Evolutionary conservation across 2,888 invertebrate species (phyloP), one percentile per base, ranked within the genome.

Genomic region (Aplocera efformata): DNA sequence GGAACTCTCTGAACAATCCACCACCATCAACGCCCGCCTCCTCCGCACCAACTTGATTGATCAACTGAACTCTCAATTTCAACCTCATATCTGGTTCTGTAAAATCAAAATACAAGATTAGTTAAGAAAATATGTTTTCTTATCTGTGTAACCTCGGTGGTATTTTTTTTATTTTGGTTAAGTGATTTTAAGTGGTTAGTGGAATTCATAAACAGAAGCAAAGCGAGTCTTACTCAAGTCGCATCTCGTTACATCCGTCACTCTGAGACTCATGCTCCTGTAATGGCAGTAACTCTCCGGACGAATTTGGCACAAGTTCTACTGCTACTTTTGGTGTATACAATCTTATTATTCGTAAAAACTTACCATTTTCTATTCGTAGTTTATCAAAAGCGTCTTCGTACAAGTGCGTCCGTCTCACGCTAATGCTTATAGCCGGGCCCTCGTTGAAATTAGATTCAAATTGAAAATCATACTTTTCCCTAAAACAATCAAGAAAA

Each of bases 1-100:
- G 89, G 73, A 99, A 99, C 77, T 99, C 99, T 30, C 98, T 90
- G 70, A 98, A 98, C 7, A 99, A 91, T 0, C 99, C 99, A 1
- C 99, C 99, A 1, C 99, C 99, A 73, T 99, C 99, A 1, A 99
- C 96, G 0, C 99, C 99, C 0, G 97, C 97, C 76, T 99, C 99
- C 60, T 97, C 96, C 7, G 97, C 88, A 0, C 98, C 99, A 1
- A 95, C 94, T 41, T 93, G 93, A 64, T 98, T 99, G 28, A 97
- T 93, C 56, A 98, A 89, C 65, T 97, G 96, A 2, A 98, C 96
- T 30, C 97, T 90, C 70, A 98, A 92, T 64, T 94, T 94, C 44
- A 94, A 85, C 50, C 96, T 92, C 60, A 98, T 74, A 70, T 98
- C 96, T 0, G 96, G 94, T 66, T 97, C 98, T 96, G 46, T 36